Evolutionary conservation across 2,113 vertebrate species (phyloP), one percentile per base, ranked within the genome.

Genomic region (Halichoerus grypus): DNA sequence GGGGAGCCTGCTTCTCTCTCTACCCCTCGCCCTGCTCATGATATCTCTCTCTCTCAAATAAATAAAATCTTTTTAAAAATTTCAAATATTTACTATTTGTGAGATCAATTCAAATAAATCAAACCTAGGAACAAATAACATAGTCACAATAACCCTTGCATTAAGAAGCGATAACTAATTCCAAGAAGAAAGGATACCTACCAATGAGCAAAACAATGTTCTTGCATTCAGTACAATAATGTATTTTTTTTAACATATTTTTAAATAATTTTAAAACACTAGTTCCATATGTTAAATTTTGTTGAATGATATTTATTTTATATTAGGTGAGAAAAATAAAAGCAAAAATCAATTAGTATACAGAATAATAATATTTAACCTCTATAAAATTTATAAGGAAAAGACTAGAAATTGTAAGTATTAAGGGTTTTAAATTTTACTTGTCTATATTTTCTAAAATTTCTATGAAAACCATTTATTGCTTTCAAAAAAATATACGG

Each of bases 371-470:
- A n/a, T 80, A 63, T 46, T 53, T 42, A 86, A 80, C 16, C 13
- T 79, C 26, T 77, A 4, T 51, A 81, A 67, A 84, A n/a, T 67
- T 94, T 85, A 71, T 4, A 86, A 13, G n/a, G 74, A 59, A 67
- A 65, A 42, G 5, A 88, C 9, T 33, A 87, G n/a, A 91, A 76
- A 65, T 15, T 76, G 46, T 82, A 96, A 57, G 14, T 74, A 1
- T 31, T 76, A 53, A 1, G 19, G 61, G 39, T 46, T 71, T 81
- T 88, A 88, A 72, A 39, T 81, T 36, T 81, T 49, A 88, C 39
- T 67, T 88, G 31, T 21, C 33, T 71, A 46, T 46, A 90, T 80
- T 90, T 85, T 63, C 87, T 33, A 63, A 94, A 94, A 79, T 90
- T 67, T 77, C 10, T 90, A 26, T 80, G n/a, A 90, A 12, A 18